A percentile compares a stretch with the other conserved stretches of the same genome.
These are phyloP conservation scores for Caenorhabditis sp. DNA, from an alignment of 2,888 invertebrate species.

Conservation along the genomic window DNA sequence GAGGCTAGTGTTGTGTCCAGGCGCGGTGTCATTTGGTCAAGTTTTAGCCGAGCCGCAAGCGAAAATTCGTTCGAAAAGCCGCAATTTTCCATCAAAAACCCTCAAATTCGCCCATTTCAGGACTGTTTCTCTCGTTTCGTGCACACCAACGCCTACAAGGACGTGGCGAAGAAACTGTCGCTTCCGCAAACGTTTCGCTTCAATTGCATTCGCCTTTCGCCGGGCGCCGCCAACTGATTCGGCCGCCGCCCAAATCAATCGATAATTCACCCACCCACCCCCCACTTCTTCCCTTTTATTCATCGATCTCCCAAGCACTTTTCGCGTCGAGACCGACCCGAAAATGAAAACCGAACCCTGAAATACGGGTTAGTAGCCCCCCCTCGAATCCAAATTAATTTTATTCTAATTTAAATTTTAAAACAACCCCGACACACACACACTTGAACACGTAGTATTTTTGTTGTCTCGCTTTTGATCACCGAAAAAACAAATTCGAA, in stretches of 20 bases:
- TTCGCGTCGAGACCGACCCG: neutral
- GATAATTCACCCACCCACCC: neutral
- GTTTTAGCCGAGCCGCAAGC: too few relatives aligned
- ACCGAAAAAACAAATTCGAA: too few relatives aligned
- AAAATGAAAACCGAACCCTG: conserved; percentile 8
- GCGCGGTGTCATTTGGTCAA: too few relatives aligned
- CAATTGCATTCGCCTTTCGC: conserved; percentile 62
- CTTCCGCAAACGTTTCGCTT: conserved; percentile 73
- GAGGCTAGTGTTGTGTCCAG: too few relatives aligned
- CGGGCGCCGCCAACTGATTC: conserved; percentile 25
- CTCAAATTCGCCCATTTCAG: conserved; percentile 35
- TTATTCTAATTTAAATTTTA: too few relatives aligned
- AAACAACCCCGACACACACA: too few relatives aligned
- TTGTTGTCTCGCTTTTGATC: too few relatives aligned
- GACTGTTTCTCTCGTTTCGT: conserved; percentile 75
- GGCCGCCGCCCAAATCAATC: conserved; percentile 10
- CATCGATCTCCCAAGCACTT: conserved; percentile 8
- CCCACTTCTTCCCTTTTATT: neutral
- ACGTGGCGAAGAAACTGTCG: conserved; percentile 69
- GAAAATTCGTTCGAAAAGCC: too few relatives aligned
- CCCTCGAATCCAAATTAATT: neutral
- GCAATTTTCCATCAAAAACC: neutral
- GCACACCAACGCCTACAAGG: conserved; percentile 70
- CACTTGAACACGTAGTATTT: conserved; percentile 1
- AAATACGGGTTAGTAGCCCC: conserved; percentile 4